Percentiles rank a stretch among this genome's conserved stretches.
Conservation (phyloP, 2,888 invertebrate species). For the Zaprionus obscuricornis region DNA sequence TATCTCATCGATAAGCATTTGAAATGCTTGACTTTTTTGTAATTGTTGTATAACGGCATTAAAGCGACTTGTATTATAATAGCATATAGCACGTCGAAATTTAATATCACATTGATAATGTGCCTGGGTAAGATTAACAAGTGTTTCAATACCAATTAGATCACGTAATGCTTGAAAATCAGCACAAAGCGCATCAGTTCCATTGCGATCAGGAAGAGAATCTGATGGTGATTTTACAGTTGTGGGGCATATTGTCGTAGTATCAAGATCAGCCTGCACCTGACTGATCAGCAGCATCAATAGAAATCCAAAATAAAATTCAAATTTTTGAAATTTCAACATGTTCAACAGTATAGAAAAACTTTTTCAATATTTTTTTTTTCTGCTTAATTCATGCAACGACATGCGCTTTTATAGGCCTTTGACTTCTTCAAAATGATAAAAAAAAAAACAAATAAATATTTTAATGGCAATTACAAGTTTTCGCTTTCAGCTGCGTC, state of each 20-base stretch:
- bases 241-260: too few relatives aligned
- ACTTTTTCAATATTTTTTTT: too few relatives aligned
- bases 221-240: too few relatives aligned
- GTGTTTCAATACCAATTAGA: conserved; percentile 35
- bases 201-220: background rate
- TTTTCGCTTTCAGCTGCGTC: conserved; percentile 37
- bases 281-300: background rate
- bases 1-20: conserved; percentile 34
- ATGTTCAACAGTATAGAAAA: too few relatives aligned
- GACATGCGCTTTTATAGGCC: conserved; percentile 64
- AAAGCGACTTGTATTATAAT: conserved; percentile 50
- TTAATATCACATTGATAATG: conserved; percentile 53
- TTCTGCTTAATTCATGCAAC: too few relatives aligned
- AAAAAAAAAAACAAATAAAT: too few relatives aligned
- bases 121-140: conserved; percentile 37
- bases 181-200: conserved; percentile 32
- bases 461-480: conserved; percentile 38
- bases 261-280: too few relatives aligned
- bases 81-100: conserved; percentile 61
- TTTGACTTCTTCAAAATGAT: too few relatives aligned
- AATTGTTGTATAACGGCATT: conserved; percentile 34
- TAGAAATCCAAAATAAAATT: too few relatives aligned
- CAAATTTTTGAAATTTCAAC: too few relatives aligned
- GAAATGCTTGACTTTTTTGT: conserved; percentile 47
- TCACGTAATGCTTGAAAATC: conserved; percentile 53